Base-by-base conservation (phyloP, 1,140 invertebrate genomes). In the Caenorhabditis brenneri region DNA sequence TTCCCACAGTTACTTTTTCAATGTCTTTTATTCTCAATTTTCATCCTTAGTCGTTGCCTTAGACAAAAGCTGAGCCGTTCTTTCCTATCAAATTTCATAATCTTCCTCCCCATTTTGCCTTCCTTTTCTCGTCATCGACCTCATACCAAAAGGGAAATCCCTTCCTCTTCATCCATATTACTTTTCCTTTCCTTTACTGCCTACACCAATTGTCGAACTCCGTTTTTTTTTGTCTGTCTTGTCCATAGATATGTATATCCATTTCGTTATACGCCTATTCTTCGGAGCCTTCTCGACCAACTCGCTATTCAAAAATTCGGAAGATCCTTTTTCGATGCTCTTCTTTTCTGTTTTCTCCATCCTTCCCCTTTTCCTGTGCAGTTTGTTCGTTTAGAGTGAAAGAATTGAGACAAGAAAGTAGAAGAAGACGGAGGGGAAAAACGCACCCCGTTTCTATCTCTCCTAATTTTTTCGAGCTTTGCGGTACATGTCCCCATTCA, bases 81-180 rank as follows among this genome's bases (percentile, higher is more conserved):
- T 74, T 42, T 42, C 22, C 65, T 74, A 74, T 74, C 65, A 42
- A 74, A 74, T 74, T 74, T 74, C 65, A 74, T 74, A 74, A 74
- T 74, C 65, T 42, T n/a, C 65, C 16, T 36, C 65, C 65, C 33
- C 16, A 42, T 74, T 42, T 42, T 24, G 22, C n/a, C n/a, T 74
- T 74, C 65, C 36, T 74, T 74, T 74, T 42, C 65, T 74, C 65
- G 65, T 42, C 65, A 74, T 74, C 65, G 15, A 65, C 33, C 58
- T 36, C 33, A 36, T 42, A 74, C 36, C 65, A 74, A 74, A 15
- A 46, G 33, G 65, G 22, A 24, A 74, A 74, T 36, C 33, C 65
- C 36, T 24, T 42, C 22, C 19, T 19, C n/a, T 42, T 22, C 36
- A 42, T 51, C 49, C 15, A 36, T 33, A 74, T 15, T 74, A 74